Base-by-base conservation (phyloP, 2,113 vertebrate species). In the Erythrocercus mccallii region DNA sequence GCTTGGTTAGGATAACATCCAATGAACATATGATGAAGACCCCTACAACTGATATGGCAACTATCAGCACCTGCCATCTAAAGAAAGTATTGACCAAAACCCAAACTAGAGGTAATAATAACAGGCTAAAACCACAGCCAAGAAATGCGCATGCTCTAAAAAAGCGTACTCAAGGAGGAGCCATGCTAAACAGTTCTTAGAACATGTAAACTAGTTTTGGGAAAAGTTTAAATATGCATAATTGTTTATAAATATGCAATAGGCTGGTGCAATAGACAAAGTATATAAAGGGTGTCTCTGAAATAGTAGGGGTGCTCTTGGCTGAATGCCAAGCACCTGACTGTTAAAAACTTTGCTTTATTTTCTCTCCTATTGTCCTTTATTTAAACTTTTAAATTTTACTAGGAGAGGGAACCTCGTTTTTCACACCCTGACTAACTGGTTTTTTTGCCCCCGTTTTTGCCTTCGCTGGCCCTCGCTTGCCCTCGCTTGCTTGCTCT, bases 381-480 rank as follows among this genome's bases (percentile, higher is more conserved):
- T n/a, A n/a, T n/a, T n/a, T 57, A 15, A 57, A n/a, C 21, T n/a
- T 57, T 15, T 23, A 57, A 57, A 57, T n/a, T 57, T n/a, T 57
- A 23, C 54, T 57, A 23, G 54, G 13, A 57, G 13, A n/a, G 13
- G 23, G 54, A 57, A 58, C 22, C 22, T 35, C 9, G 2, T 58
- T 24, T 58, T 58, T 58, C 22, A 35, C n/a, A 58, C 15, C 54
- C 3, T 27, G 33, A 18, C 28, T 27, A 15, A 13, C 27, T 33
- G 14, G 4, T 37, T 54, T 5, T 62, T 62, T 22, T 54, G 27
- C 9, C 11, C 9, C 21, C 0, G 0, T 22, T 83, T 62, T 53
- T 72, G 47, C 22, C 28, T 53, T 62, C 12, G 1, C 33, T 53
- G 33, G 21, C 47, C 14, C 33, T 62, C 8, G 5, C 38, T 60